Evolutionary conservation across 2,797 vertebrate species (phyloP).

Genomic region (Scyliorhinus canicula): DNA sequence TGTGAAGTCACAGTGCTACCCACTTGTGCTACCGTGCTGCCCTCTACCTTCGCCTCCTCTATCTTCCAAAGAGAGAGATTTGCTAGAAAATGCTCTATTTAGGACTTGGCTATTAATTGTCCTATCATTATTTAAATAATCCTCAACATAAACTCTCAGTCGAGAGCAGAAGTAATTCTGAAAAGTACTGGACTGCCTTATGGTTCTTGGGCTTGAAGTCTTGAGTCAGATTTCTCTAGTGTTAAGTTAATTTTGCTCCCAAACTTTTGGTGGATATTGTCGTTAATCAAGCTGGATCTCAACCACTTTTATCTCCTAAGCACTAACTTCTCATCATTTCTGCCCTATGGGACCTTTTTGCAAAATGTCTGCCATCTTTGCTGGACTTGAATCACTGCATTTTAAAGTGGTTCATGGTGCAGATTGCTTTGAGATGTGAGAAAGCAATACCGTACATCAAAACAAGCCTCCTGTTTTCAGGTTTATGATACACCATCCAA

Average conservation of each 20-base stretch:
- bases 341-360: neutral
- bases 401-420: neutral
- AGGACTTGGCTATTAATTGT: neutral
- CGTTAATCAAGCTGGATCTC: neutral
- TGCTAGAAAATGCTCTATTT: neutral
- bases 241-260: neutral
- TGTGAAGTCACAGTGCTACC: no score
- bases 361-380: neutral
- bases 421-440: neutral
- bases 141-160: neutral
- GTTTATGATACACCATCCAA: neutral
- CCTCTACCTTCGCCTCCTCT: neutral
- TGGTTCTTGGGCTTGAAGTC: neutral
- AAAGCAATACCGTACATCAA: neutral
- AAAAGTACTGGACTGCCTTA: neutral
- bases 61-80: no score
- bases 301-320: neutral
- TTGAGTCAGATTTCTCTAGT: neutral
- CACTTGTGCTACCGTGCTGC: no score
- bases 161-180: neutral
- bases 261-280: neutral
- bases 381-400: neutral
- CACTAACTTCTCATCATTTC: neutral
- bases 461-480: neutral
- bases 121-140: neutral